Evolutionary conservation across 2,888 invertebrate species (phyloP), one percentile per base, ranked within the genome.

Genomic region (Cephonodes hylas): DNA sequence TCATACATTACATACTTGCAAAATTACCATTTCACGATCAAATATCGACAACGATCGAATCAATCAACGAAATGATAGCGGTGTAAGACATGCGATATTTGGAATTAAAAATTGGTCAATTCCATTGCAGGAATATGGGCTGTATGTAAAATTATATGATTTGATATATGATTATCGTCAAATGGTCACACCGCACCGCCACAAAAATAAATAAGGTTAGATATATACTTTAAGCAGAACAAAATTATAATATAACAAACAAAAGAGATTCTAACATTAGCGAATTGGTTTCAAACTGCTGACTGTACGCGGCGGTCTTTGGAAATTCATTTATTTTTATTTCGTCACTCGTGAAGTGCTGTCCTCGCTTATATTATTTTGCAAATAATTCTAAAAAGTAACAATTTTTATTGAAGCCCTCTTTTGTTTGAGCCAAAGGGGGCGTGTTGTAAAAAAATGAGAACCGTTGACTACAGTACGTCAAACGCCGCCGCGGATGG

Each of bases 201-300:
- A 72, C 80, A 80, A 75, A 76, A 73, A 72, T 76, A 71, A 66
- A 76, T 83, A 88, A 89, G 89, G 88, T 89, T 89, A 89, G 88
- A 88, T 73, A 81, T 80, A 76, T 79, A 81, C 71, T 83, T 84
- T 87, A 86, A 88, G 85, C 73, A 75, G 77, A 76, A 72, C 70
- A 66, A 72, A 72, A 73, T 71, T 68, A 63, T 67, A 66, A 71
- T 65, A 67, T 62, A 68, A 71, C 64, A 65, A 67, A 61, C 59
- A 42, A 31, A 61, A 45, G 62, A 60, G 58, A 18, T 27, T 53
- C 64, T 71, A 70, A 66, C 67, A 66, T 27, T 53, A 31, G 18
- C 42, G 38, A 42, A 25, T 38, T 53, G 10, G 70, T 64, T 64
- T 68, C 63, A 66, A 69, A 63, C 66, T n/a, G 59, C 64, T 68